Base-by-base conservation (phyloP, 1,140 invertebrate genomes). In the Rhyzopertha dominica region DNA sequence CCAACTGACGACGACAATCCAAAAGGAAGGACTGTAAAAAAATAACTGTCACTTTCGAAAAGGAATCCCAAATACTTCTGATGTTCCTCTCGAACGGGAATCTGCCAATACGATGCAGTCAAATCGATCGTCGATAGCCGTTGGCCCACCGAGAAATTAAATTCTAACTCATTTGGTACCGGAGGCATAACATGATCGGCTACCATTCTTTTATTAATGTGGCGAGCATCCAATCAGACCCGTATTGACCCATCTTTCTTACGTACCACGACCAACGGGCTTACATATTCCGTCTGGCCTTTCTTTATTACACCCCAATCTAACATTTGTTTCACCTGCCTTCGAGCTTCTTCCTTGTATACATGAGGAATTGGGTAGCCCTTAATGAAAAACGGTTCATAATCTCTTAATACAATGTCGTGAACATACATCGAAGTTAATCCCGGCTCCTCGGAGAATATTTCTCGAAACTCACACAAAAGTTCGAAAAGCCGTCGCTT, bases 351-450 rank as follows among this genome's bases (percentile, higher is more conserved):
- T 9, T 5, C 17, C 13, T 16, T 23, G 0, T 39, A 39, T 5
- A 17, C 37, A 35, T 30, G 12, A 7, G 37, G 37, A 12, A 35
- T 39, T 12, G 37, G 5, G 28, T 12, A 16, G 1, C 51, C 36
- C 9, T 37, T 40, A 18, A 45, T 53, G 10, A 58, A 30, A 16
- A 58, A 24, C 4, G 58, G 51, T 14, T 29, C 39, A 3, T 60
- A 22, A 17, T 41, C 16, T 7, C 7, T 13, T 38, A 63, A 44
- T 20, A 38, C 51, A 16, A 62, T 60, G 40, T 44, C 35, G 40
- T 63, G 56, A 18, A 50, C 29, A 34, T 61, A 63, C 22, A 39
- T 42, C 26, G 45, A 47, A 0, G 42, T 32, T 12, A 28, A 42
- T 0, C 53, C 58, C 17, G 50, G 47, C n/a, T 52, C 19, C 5